Base-by-base conservation (phyloP, 1,140 invertebrate species). In the Halesus radiatus region DNA sequence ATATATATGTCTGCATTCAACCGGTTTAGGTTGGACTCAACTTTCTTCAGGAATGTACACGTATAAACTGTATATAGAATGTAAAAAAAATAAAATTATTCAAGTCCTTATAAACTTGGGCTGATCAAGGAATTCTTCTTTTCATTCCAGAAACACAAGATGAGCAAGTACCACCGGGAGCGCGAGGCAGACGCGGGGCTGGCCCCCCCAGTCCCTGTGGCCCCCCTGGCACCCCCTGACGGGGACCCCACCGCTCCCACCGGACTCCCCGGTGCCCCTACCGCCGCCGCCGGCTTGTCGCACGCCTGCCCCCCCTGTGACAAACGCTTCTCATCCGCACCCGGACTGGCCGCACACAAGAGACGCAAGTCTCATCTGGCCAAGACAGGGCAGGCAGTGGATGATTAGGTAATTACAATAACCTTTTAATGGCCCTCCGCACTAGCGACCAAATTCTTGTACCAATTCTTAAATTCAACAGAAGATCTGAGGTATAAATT, bases 261-360 rank as follows among this genome's bases (percentile, higher is more conserved):
- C 20, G 16, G 3, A 62, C 2, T 1, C 0, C 20, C 23, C 23
- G 18, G 23, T 1, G 60, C 15, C 18, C 13, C 18, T 70, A 1
- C 37, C 37, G 37, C 37, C 0, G 7, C 37, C 0, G 8, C 37
- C 10, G 37, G 7, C 8, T 13, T 45, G 10, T 45, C 37, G 8
- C 62, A 72, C 32, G 10, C 32, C 23, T 79, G 80, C 20, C 76
- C 80, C 22, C 78, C 85, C 13, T 91, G 90, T 78, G 86, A 83
- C 23, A 90, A 90, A 64, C 86, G 85, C 0, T 91, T 91, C 74
- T 87, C 87, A 0, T 87, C 87, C 0, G 86, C 85, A 50, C 86
- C 85, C 0, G 76, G 85, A 5, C 83, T 90, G 13, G 88, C 88
- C 56, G 85, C 85, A 1, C 89, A 89, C 50, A 83, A 20, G 15